A percentile compares a stretch with the other conserved stretches of the same genome.
These are phyloP conservation scores for Caretta caretta DNA, from an alignment of 2,113 vertebrate genomes.

Conservation along the genomic window DNA sequence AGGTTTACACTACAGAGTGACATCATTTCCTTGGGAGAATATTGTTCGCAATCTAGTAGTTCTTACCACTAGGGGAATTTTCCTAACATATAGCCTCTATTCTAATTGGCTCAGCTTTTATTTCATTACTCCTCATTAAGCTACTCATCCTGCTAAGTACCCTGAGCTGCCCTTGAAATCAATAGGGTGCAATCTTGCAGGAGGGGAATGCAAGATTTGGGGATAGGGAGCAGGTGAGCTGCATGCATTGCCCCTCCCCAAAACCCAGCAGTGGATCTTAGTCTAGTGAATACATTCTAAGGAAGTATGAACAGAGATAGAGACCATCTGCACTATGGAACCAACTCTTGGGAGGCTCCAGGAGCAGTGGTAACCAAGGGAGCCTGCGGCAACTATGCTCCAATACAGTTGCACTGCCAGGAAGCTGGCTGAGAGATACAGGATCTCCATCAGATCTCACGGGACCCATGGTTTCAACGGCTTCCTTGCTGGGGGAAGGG, in stretches of 20 bases:
- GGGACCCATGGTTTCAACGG: no score
- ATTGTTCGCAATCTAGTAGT: background rate
- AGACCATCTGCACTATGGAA: no score
- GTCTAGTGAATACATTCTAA: background rate
- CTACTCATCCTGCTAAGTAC: background rate
- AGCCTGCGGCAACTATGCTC: no score
- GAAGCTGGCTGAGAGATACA: no score
- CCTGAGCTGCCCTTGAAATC: background rate
- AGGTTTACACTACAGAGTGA: background rate
- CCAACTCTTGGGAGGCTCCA: no score
- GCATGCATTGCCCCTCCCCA: background rate
- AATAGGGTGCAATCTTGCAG: background rate
- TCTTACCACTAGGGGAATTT: background rate
- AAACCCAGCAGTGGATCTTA: background rate
- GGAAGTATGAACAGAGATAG: no score
- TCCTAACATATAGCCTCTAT: accelerated
- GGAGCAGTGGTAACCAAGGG: no score
- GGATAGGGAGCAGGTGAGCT: background rate
- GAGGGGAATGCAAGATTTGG: background rate
- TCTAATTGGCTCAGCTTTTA: background rate
- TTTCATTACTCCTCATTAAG: background rate
- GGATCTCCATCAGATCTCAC: no score
- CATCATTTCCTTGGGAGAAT: background rate
- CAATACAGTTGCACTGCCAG: no score
- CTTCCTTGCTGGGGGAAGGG: no score